A percentile compares a stretch with the other conserved stretches of the same genome.
phyloP scores from a whole-genome alignment of 2,888 invertebrate species.

The Bedellia somnulentella region DNA sequence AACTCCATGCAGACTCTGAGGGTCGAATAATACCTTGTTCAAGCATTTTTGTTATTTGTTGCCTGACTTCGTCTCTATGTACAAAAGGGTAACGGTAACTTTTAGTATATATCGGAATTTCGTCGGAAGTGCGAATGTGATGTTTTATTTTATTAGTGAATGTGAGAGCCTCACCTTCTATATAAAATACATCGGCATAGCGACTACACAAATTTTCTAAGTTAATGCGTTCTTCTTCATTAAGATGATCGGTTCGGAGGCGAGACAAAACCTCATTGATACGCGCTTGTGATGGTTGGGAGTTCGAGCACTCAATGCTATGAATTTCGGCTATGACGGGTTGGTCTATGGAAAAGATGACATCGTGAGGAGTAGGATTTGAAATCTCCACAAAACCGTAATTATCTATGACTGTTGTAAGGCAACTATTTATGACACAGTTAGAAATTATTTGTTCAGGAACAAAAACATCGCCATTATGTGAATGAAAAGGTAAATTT shows the following conservation, averaged over 20 bases:
- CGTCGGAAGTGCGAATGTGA: slow-evolving; percentile 8
- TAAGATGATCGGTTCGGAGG: slow-evolving; percentile 15
- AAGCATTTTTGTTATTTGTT: slow-evolving; percentile 2
- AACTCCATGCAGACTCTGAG: neutral
- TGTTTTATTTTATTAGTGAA: slow-evolving; percentile 11
- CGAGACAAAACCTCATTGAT: slow-evolving; percentile 7
- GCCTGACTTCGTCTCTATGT: slow-evolving; percentile 10
- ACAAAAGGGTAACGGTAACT: slow-evolving; percentile 11
- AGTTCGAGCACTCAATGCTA: neutral
- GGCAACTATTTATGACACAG: too few relatives aligned
- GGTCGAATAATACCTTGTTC: neutral
- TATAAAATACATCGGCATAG: slow-evolving; percentile 14
- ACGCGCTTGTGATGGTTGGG: slow-evolving; percentile 10
- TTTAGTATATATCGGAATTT: slow-evolving; percentile 10
- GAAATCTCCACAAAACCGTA: too few relatives aligned
- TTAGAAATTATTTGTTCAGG: too few relatives aligned
- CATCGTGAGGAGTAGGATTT: neutral
- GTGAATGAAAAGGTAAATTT: too few relatives aligned
- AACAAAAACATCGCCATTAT: too few relatives aligned
- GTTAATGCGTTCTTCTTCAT: slow-evolving; percentile 14
- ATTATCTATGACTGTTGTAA: too few relatives aligned
- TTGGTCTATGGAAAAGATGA: slow-evolving; percentile 1
- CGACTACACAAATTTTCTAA: slow-evolving; percentile 8
- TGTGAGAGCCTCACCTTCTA: slow-evolving; percentile 5
- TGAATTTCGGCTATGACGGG: neutral